Percentiles rank a stretch among this genome's conserved stretches.
phyloP scores from a whole-genome alignment of 2,113 vertebrate species.

The Saguinus midas region DNA sequence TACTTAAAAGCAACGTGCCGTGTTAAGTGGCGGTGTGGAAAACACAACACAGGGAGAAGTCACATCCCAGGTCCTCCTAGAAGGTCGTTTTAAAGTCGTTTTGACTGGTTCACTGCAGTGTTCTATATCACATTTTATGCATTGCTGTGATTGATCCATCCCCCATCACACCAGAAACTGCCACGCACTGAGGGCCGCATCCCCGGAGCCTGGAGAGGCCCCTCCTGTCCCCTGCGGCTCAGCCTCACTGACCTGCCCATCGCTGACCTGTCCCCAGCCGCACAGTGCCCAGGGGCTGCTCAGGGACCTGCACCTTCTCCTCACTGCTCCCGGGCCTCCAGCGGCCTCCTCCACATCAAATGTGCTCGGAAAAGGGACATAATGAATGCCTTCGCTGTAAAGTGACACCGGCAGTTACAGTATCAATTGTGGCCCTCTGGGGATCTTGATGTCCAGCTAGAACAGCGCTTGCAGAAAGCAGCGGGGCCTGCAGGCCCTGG shows the following conservation, averaged over 20 bases:
- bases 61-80: rapidly evolving
- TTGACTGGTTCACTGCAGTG: rapidly evolving
- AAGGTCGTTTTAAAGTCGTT: rapidly evolving
- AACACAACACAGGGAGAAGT: rapidly evolving
- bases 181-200: rapidly evolving
- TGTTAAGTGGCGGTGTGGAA: not conserved
- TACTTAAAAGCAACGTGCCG: rapidly evolving
- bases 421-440: rapidly evolving
- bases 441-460: not conserved
- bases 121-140: rapidly evolving
- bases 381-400: not conserved
- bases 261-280: no score
- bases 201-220: rapidly evolving
- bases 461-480: not conserved
- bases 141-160: rapidly evolving
- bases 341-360: not conserved
- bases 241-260: not conserved
- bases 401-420: not conserved
- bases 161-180: not conserved
- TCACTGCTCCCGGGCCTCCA: not conserved
- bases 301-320: not conserved
- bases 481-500: not conserved
- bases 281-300: no score
- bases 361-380: not conserved
- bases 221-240: not conserved